Evolutionary conservation across 2,113 vertebrate genomes (phyloP), one percentile per base, ranked within the genome.

Genomic region (Pelmatolapia mariae): DNA sequence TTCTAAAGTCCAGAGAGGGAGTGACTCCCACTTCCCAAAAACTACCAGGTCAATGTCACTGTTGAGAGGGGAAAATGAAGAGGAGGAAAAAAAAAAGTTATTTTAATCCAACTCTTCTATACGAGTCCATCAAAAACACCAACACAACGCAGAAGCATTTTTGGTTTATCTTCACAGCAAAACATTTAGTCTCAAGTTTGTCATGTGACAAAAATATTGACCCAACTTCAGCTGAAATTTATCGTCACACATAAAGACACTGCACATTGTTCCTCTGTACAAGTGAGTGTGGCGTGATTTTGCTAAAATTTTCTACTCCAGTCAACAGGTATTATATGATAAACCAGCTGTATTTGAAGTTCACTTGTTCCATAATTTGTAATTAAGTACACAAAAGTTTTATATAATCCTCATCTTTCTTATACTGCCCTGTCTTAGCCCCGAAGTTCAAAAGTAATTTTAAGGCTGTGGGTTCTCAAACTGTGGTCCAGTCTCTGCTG

Each of bases 11-110:
- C 99, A 99, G 19, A 99, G 97, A 10, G 99, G 99, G 54, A 99
- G 97, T 0, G 97, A 98, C 89, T 99, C 98, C 99, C 98, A 99
- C 92, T 98, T 98, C 79, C 98, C 98, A 91, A 99, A 99, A 36
- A 99, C 98, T 26, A 99, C 99, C 90, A 99, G 97, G 91, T 99
- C 98, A 80, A 99, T 99, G 95, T 99, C 99, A 93, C 99, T 99
- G 94, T 68, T 87, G 50, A 66, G 24, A 38, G 66, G 56, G 59
- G 10, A 22, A 0, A 22, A 68, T 38, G 18, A 66, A 66, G 61
- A n/a, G 59, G 6, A 36, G 56, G 0, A 2, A 36, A 76, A 33
- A 24, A 31, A 26, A 4, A 9, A 26, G 15, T 10, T 26, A 52
- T 4, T 78, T 31, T 78, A 47, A 13, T 19, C 24, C 7, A 31